Conservation (phyloP, 2,797 vertebrate genomes). For the Hypotaenidia philippensis region DNA sequence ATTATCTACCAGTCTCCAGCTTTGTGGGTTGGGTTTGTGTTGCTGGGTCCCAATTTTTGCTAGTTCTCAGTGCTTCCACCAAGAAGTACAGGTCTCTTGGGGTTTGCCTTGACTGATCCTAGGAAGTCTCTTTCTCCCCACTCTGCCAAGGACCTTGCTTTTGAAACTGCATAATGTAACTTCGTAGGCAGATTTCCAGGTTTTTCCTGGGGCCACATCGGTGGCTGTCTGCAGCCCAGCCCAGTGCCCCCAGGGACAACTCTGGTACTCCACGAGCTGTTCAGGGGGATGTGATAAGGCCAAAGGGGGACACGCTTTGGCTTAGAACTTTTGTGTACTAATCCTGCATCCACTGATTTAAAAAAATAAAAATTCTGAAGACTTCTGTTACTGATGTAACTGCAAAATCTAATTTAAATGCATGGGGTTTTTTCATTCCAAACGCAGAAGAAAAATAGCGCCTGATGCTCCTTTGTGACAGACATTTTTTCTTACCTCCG, state of each 20-base stretch:
- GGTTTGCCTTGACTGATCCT: background rate
- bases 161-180: background rate
- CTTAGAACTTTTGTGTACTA: background rate
- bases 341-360: background rate
- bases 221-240: background rate
- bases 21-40: background rate
- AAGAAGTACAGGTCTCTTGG: background rate
- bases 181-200: background rate
- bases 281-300: background rate
- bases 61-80: background rate
- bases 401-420: background rate
- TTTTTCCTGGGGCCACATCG: background rate
- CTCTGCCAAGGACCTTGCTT: background rate
- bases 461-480: background rate
- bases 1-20: background rate
- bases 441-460: background rate
- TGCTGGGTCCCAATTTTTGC: background rate
- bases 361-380: background rate
- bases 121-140: background rate
- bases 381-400: background rate
- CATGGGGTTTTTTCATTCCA: background rate
- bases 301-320: background rate
- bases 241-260: background rate
- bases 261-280: background rate
- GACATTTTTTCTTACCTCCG: background rate